These are phyloP conservation scores for Amphiprion percula DNA, from an alignment of 2,113 vertebrate genomes.

Conservation along the genomic window DNA sequence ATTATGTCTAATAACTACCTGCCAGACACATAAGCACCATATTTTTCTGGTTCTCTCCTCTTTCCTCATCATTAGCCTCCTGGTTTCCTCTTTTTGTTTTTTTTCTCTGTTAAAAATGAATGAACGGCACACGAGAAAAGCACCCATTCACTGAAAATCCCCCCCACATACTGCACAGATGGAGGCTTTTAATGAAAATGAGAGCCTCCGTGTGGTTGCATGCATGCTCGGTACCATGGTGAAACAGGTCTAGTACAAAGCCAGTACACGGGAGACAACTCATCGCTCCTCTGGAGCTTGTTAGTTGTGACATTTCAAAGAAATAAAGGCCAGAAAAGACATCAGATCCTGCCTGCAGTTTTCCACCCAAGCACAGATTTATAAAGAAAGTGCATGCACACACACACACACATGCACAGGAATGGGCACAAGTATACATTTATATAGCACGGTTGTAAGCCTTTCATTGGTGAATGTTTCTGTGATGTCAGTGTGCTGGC, in stretches of 20 bases:
- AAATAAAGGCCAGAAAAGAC: conserved; percentile 4
- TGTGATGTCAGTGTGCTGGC: conserved; percentile 45
- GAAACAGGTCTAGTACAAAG: conserved; percentile 4
- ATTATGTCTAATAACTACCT: conserved; percentile 48
- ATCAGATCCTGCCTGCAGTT: background rate
- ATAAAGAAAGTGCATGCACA: background rate
- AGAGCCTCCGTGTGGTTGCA: background rate
- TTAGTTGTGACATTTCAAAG: conserved; percentile 31
- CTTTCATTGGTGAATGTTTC: conserved; percentile 37
- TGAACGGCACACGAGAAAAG: conserved; percentile 9
- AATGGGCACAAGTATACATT: conserved; percentile 21
- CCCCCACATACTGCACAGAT: conserved; percentile 33
- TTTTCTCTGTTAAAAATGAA: background rate
- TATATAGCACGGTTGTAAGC: conserved; percentile 12
- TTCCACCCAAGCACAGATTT: conserved; percentile 33
- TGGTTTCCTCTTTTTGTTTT: conserved; percentile 5
- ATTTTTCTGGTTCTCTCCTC: conserved; percentile 11
- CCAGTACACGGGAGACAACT: background rate
- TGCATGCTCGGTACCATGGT: conserved; percentile 8
- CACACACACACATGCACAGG: background rate
- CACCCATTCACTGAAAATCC: conserved; percentile 30
- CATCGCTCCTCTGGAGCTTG: conserved; percentile 3
- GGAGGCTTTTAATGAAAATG: conserved; percentile 36
- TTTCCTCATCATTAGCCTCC: conserved; percentile 37
- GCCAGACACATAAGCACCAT: conserved; percentile 3